phyloP scores from a whole-genome alignment of 2,888 invertebrate genomes.

The Sinopyrophorus schimmeli region DNA sequence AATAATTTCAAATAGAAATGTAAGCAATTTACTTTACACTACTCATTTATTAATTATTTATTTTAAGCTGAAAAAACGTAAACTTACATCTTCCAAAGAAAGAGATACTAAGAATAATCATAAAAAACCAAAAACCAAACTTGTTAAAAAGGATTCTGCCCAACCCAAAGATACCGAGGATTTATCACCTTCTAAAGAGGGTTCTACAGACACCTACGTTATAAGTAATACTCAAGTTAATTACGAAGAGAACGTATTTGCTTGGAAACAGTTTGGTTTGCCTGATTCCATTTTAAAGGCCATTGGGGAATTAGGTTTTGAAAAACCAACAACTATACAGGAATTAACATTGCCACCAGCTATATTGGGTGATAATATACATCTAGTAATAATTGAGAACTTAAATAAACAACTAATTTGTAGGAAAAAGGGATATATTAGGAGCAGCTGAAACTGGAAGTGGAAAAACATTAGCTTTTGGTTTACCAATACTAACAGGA shows the following conservation, averaged over 20 bases:
- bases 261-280: slow-evolving; percentile 71
- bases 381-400: too few species aligned
- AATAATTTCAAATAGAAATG: slow-evolving; percentile 49
- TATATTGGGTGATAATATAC: slow-evolving; percentile 76
- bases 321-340: slow-evolving; percentile 88
- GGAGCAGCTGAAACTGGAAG: slow-evolving; percentile 99
- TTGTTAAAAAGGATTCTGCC: background rate
- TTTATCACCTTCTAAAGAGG: slow-evolving; percentile 14
- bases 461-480: slow-evolving; percentile 98
- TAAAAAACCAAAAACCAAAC: slow-evolving; percentile 3
- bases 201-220: slow-evolving; percentile 5
- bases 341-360: slow-evolving; percentile 78
- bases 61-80: slow-evolving; percentile 32
- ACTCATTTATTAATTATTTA: slow-evolving; percentile 37
- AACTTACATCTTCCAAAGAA: background rate
- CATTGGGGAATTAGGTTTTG: slow-evolving; percentile 75
- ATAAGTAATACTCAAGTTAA: background rate
- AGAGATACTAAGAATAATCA: background rate
- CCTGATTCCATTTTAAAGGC: slow-evolving; percentile 72
- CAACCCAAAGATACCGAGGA: background rate
- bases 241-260: background rate
- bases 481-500: slow-evolving; percentile 87
- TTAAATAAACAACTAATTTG: slow-evolving; percentile 27
- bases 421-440: slow-evolving; percentile 82
- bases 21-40: slow-evolving; percentile 6